A percentile compares a stretch with the other conserved stretches of the same genome.
Evolutionary conservation across 2,888 invertebrate species (phyloP).

Genomic region (Lasioglossum figueresi): DNA sequence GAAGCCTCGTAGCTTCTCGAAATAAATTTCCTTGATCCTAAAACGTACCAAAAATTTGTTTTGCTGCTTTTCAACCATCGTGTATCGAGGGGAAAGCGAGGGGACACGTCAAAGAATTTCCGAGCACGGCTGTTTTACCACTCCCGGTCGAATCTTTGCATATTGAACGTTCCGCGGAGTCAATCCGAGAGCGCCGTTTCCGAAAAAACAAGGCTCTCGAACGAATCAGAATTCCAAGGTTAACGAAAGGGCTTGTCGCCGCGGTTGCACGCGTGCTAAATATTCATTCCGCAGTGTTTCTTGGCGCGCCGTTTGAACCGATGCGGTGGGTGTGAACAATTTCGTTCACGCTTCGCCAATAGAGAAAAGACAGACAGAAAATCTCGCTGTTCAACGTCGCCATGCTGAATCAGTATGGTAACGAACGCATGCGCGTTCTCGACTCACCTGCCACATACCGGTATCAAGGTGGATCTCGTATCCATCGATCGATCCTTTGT

Average conservation of each 20-base stretch:
- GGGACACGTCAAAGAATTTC: background rate
- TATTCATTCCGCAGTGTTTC: conserved; percentile 37
- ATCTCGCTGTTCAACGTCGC: conserved; percentile 39
- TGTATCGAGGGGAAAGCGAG: background rate
- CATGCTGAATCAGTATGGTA: conserved; percentile 50
- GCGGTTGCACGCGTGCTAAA: conserved; percentile 36
- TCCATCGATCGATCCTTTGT: conserved; percentile 35
- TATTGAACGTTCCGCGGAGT: background rate
- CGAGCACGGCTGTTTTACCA: background rate
- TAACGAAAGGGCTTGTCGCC: conserved; percentile 7
- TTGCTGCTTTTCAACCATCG: background rate
- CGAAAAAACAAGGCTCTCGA: background rate
- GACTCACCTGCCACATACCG: conserved; percentile 18
- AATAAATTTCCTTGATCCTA: background rate
- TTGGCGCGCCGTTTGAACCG: background rate
- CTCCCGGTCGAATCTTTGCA: background rate
- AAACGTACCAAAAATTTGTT: background rate
- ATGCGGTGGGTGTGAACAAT: conserved; percentile 39
- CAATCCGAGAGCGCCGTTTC: background rate
- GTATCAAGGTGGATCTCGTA: conserved; percentile 33
- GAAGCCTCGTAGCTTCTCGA: background rate
- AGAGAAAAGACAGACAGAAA: conserved; percentile 32
- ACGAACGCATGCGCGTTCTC: conserved; percentile 47
- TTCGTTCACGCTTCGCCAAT: conserved; percentile 13
- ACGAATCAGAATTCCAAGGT: conserved; percentile 21